phyloP scores from a whole-genome alignment of 2,888 invertebrate species.

The Tetropium fuscum region DNA sequence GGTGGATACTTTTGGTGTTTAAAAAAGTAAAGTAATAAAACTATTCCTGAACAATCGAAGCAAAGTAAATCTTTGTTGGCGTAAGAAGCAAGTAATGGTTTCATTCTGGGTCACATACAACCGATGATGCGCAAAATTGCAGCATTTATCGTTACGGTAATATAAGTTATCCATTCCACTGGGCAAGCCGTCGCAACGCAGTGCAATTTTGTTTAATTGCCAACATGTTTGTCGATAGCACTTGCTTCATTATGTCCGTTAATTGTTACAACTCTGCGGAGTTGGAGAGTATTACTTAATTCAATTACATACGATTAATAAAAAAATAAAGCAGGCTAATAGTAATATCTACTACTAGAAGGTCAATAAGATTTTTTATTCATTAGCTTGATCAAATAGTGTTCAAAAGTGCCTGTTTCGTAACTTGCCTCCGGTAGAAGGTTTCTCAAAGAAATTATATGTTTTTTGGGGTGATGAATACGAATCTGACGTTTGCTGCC shows the following conservation, averaged over 20 bases:
- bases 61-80: conserved; percentile 10
- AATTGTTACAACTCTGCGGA: conserved; percentile 1
- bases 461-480: no score
- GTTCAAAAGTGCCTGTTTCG: no score
- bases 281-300: no score
- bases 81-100: conserved; percentile 8
- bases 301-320: no score
- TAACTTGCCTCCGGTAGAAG: no score
- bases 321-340: no score
- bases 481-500: no score
- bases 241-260: background rate
- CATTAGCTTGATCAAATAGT: no score
- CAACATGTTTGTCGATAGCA: conserved; percentile 14
- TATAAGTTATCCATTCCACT: background rate
- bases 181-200: conserved; percentile 3
- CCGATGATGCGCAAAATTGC: conserved; percentile 20
- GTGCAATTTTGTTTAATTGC: conserved; percentile 17
- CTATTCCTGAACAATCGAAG: conserved; percentile 8
- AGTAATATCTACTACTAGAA: no score
- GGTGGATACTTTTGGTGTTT: conserved; percentile 30
- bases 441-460: no score
- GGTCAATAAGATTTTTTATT: no score
- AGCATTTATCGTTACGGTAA: conserved; percentile 16
- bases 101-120: conserved; percentile 1
- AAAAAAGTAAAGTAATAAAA: conserved; percentile 17